Percentiles rank a stretch among this genome's conserved stretches.
These are phyloP conservation scores for Mus caroli DNA, from an alignment of 2,797 vertebrate species.

Conservation along the genomic window DNA sequence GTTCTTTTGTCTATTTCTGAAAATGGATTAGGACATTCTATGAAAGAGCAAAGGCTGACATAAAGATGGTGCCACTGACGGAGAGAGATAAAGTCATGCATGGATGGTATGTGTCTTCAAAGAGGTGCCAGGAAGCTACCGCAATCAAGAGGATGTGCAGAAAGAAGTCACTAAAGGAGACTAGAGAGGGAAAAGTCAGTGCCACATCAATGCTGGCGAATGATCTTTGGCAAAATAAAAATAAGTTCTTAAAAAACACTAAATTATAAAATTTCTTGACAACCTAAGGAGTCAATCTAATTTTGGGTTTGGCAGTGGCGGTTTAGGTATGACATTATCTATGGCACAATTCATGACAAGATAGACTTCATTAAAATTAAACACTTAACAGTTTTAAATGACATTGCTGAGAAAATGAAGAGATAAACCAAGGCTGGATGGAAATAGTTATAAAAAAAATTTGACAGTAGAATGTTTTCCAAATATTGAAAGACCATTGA, in stretches of 20 bases:
- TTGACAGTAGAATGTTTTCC: neutral
- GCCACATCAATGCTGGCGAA: neutral
- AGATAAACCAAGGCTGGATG: neutral
- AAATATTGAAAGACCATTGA: neutral
- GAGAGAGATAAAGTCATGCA: neutral
- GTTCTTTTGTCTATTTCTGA: neutral
- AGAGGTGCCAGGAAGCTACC: neutral
- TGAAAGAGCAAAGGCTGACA: neutral
- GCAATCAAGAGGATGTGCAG: no score
- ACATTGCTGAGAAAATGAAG: neutral
- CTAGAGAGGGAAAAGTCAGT: neutral
- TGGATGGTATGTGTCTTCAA: neutral
- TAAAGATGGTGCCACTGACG: no score
- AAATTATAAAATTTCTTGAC: neutral
- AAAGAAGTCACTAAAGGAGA: neutral
- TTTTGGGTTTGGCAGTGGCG: neutral
- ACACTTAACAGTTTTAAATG: neutral
- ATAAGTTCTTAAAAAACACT: neutral
- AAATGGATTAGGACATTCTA: neutral
- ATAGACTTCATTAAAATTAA: neutral
- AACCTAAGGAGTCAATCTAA: neutral
- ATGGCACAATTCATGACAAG: neutral
- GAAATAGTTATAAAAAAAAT: neutral
- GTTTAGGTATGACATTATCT: neutral
- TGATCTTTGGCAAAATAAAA: neutral